Percentiles rank a stretch among this genome's conserved stretches.
phyloP scores from a whole-genome alignment of 1,140 invertebrate genomes.

The Mizuhopecten yessoensis region DNA sequence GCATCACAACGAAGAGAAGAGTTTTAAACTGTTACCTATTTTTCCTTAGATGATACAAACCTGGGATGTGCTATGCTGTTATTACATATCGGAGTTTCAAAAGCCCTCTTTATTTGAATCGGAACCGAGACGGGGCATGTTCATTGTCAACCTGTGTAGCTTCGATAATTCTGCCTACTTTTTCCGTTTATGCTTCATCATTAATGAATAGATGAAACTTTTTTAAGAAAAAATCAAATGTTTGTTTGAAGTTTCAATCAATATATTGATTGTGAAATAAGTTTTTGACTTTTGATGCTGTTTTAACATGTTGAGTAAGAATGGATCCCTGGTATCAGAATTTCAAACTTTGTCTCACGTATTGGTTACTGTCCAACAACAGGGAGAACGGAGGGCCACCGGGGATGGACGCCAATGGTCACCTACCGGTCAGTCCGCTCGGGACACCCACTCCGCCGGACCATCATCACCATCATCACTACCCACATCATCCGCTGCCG shows the following conservation, averaged over 20 bases:
- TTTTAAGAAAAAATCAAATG: not conserved
- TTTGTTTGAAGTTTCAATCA: constrained; percentile 1
- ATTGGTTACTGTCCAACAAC: constrained; percentile 74
- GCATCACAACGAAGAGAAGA: constrained; percentile 20
- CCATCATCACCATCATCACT: constrained; percentile 43
- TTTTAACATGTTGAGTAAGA: constrained; percentile 1
- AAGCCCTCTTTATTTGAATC: constrained; percentile 27
- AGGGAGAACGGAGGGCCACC: constrained; percentile 50
- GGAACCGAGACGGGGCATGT: not conserved
- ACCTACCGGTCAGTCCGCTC: constrained; percentile 48
- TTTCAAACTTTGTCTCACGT: constrained; percentile 74
- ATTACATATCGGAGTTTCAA: constrained; percentile 1
- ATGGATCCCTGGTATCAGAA: constrained; percentile 74
- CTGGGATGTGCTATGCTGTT: not conserved
- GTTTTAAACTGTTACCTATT: constrained; percentile 35
- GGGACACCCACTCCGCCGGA: constrained; percentile 53
- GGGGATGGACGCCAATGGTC: constrained; percentile 40
- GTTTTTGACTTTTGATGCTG: not conserved
- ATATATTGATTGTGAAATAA: constrained; percentile 1
- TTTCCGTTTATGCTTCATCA: not conserved
- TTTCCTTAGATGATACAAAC: not conserved
- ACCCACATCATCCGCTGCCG: constrained; percentile 30
- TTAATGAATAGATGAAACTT: not conserved
- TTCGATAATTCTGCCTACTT: not conserved
- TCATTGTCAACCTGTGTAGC: not conserved